Base-by-base conservation (phyloP, 2,888 invertebrate genomes). In the Ectemnius cavifrons region DNA sequence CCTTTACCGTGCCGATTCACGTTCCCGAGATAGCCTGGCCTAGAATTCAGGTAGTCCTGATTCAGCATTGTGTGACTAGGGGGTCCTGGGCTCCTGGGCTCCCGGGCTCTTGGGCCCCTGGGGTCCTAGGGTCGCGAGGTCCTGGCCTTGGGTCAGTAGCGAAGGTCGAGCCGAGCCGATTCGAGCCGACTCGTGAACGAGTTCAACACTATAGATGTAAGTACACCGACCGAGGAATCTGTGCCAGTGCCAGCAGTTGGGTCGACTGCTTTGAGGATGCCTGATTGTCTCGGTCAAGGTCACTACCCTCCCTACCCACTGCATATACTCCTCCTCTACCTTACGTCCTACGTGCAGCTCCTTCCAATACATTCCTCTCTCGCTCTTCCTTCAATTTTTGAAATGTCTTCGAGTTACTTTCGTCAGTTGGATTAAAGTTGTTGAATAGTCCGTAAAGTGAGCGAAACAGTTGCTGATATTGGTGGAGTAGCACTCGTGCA, bases 271-370 rank as follows among this genome's bases (percentile, higher is more conserved):
- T 83, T 85, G 84, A 84, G 85, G 79, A 82, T 79, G 82, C 79
- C 83, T 80, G 85, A 85, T 88, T 85, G 82, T 84, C 83, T 83
- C 84, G 88, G 89, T 88, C 88, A 88, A 88, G 88, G 88, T 88
- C 85, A 87, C 76, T 71, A 77, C 78, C 72, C 79, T 73, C 73
- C 82, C 78, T 76, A 77, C 82, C 75, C 37, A 37, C 37, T 6
- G 23, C 23, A 23, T 23, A 37, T 49, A 75, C 67, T 75, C 76
- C 62, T 63, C 62, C 67, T 63, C 62, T 66, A 28, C 49, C 28
- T 27, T 59, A 57, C 71, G 60, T 68, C 65, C 72, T 67, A 67
- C 71, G 28, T 68, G 23, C 59, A 11, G 52, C 52, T 52, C 14
- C 52, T 6, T 52, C 52, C 8, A 37, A 11, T 37, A 8, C 6